Evolutionary conservation across 2,888 invertebrate genomes (phyloP), one percentile per base, ranked within the genome.

Genomic region (Polydrusus cervinus): DNA sequence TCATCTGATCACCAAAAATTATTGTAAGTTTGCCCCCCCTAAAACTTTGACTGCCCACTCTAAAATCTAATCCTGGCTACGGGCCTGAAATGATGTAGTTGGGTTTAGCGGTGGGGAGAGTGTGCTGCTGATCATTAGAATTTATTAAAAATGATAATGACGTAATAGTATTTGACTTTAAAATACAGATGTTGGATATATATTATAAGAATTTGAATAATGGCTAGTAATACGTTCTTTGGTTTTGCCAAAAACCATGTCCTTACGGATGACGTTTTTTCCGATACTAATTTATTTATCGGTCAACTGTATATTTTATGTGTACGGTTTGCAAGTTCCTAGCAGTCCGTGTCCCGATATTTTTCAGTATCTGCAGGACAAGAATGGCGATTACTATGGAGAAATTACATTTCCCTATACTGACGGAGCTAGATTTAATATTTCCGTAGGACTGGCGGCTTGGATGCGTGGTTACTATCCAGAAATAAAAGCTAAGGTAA

Each of bases 401-500:
- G 9, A 9, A 51, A 20, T 51, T 51, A 51, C 51, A 0, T 18
- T 51, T 20, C 51, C 51, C 2, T 51, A 51, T 11, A 51, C 20
- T 11, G 11, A 51, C 16, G 51, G 20, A 11, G 20, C 9, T 1
- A 51, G 18, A 51, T 20, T 11, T 51, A 51, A 18, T 20, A 51
- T 51, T 51, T 20, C 51, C 5, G 3, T 11, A 2, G 18, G 18
- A 20, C 3, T 51, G 11, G 51, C 20, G 9, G 51, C 51, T 20
- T 51, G 51, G 51, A 51, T 51, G 51, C 51, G 20, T 1, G 51
- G 51, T 18, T 51, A 51, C 18, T 18, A 20, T 18, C 51, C 51
- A 11, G 20, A 51, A 18, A 20, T 51, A 51, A 11, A 3, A 20
- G 20, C 16, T 9, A 18, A 16, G 1, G 51, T 51, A 20, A 18